phyloP scores from a whole-genome alignment of 2,888 invertebrate species.

The Eurytoma californica region DNA sequence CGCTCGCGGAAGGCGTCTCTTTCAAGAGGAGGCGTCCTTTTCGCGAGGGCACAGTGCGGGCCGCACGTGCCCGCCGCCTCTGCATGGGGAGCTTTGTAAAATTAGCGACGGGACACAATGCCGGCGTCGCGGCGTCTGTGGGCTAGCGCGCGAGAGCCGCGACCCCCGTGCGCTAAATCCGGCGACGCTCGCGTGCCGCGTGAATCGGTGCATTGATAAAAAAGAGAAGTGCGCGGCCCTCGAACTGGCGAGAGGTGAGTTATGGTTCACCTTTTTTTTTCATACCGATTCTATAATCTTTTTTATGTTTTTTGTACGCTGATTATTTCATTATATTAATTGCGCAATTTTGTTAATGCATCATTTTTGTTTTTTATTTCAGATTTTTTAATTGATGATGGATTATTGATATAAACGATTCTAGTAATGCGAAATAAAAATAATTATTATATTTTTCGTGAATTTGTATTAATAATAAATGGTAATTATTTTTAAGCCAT shows the following conservation, averaged over 20 bases:
- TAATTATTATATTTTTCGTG: too few species aligned
- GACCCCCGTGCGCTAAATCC: constrained; percentile 72
- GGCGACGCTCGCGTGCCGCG: constrained; percentile 54
- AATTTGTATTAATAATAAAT: too few species aligned
- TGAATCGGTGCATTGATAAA: constrained; percentile 35
- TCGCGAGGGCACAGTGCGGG: constrained; percentile 55
- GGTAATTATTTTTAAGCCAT: too few species aligned
- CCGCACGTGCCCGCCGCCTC: constrained; percentile 57
- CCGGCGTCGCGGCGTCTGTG: constrained; percentile 72
- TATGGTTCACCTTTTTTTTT: too few species aligned
- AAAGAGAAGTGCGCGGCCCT: neutral
- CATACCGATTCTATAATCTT: too few species aligned
- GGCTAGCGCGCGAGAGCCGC: constrained; percentile 67
- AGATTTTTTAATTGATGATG: too few species aligned
- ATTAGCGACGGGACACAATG: constrained; percentile 74
- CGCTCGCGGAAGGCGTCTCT: constrained; percentile 5
- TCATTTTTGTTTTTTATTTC: too few species aligned
- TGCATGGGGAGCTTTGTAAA: constrained; percentile 69
- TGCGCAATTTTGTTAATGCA: too few species aligned
- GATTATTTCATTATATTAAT: too few species aligned
- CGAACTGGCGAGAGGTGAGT: neutral
- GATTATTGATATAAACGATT: too few species aligned
- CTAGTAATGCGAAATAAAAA: too few species aligned
- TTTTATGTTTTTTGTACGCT: too few species aligned
- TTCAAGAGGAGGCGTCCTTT: constrained; percentile 18